Conservation (phyloP, 2,113 vertebrate species). For the Gobiocypris rarus region DNA sequence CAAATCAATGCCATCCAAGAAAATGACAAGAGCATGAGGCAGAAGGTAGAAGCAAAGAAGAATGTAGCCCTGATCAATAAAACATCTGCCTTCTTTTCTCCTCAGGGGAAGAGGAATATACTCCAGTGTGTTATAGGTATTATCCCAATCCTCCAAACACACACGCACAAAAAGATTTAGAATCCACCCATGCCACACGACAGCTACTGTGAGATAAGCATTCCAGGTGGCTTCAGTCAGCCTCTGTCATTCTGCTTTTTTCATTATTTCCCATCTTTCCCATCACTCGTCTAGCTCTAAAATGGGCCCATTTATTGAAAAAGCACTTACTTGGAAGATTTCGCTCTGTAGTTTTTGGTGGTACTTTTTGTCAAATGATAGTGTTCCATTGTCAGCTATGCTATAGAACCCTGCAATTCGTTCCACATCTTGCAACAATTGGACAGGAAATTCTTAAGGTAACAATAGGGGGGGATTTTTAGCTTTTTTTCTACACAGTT, state of each 20-base stretch:
- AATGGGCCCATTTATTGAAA: slow-evolving; percentile 37
- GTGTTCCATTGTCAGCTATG: slow-evolving; percentile 43
- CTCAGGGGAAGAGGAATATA: background rate
- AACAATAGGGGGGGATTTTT: slow-evolving; percentile 35
- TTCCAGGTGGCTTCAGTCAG: slow-evolving; percentile 35
- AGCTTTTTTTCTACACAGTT: background rate
- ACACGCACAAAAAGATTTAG: background rate
- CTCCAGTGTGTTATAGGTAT: background rate
- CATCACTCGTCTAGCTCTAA: slow-evolving; percentile 41
- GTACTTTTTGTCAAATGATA: slow-evolving; percentile 50
- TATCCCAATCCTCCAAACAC: slow-evolving; percentile 4
- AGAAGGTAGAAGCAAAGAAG: slow-evolving; percentile 17
- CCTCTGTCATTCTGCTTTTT: slow-evolving; percentile 6
- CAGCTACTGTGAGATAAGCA: background rate
- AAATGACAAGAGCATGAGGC: slow-evolving; percentile 7
- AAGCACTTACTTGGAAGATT: slow-evolving; percentile 40
- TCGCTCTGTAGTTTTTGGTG: slow-evolving; percentile 5
- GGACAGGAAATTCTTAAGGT: slow-evolving; percentile 39
- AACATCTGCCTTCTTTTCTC: slow-evolving; percentile 30
- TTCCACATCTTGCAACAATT: slow-evolving; percentile 39
- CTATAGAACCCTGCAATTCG: slow-evolving; percentile 46
- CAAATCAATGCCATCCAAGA: background rate
- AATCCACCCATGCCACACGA: background rate
- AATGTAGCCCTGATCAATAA: slow-evolving; percentile 32
- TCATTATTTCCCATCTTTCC: background rate